phyloP scores from a whole-genome alignment of 2,113 vertebrate species.

The Triplophysa rosa region DNA sequence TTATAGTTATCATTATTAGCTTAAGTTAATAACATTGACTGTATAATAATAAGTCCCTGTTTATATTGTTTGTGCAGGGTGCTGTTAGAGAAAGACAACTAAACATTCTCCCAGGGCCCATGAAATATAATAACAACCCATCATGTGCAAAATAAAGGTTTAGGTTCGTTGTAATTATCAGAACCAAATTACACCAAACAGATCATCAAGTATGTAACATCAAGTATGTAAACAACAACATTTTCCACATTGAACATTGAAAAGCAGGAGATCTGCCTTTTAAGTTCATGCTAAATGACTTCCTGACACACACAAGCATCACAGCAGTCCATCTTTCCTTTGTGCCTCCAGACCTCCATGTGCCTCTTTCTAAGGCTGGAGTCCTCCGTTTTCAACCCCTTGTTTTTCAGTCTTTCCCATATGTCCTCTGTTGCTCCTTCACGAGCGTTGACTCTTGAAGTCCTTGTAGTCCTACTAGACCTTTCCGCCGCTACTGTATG shows the following conservation, averaged over 20 bases:
- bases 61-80: too few relatives aligned
- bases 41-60: too few relatives aligned
- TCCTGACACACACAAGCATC: slow-evolving; percentile 26
- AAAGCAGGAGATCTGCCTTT: slow-evolving; percentile 45
- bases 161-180: too few relatives aligned
- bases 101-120: too few relatives aligned
- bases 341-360: background rate
- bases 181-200: background rate
- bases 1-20: too few relatives aligned
- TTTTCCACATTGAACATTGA: background rate
- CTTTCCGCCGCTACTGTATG: slow-evolving; percentile 12
- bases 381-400: too few relatives aligned
- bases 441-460: slow-evolving; percentile 56
- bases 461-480: slow-evolving; percentile 18
- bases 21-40: too few relatives aligned
- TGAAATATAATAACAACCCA: too few relatives aligned
- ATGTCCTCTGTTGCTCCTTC: slow-evolving; percentile 48
- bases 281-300: slow-evolving; percentile 53
- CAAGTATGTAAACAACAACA: background rate
- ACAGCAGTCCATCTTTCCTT: background rate
- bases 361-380: background rate
- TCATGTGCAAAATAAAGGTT: too few relatives aligned
- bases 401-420: background rate
- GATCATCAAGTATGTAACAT: background rate
- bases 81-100: too few relatives aligned